Evolutionary conservation across 2,888 invertebrate species (phyloP), one percentile per base, ranked within the genome.

Genomic region (Hirudinaria manillensis): DNA sequence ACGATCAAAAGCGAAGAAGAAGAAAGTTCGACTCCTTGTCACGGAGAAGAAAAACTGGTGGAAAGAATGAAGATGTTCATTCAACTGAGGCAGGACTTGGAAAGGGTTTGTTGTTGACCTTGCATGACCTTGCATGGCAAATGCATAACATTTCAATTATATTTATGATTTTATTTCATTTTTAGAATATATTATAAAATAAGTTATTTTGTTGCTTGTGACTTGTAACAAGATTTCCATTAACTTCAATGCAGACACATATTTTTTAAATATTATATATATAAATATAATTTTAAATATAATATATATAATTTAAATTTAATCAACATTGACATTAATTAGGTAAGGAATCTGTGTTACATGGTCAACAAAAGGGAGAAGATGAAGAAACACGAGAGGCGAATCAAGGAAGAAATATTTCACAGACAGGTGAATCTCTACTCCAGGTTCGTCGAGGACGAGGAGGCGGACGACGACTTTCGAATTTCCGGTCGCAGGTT

Each of bases 51-150:
- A 78, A 82, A 82, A 71, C 79, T 85, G 27, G 79, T 84, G 53
- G 95, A 95, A 82, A 93, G 94, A 84, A 92, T 95, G 91, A 93
- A 93, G 85, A 93, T 93, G 89, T 95, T 97, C 85, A 94, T 97
- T 29, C 95, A 96, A 84, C 87, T 97, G 68, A 88, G 97, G 70
- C 97, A 97, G 86, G 96, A 97, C 86, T 87, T 97, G 77, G 97
- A 97, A 85, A 89, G 96, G 84, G 96, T 89, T 81, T 80, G 85
- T 76, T n/a, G 1, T n/a, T 29, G 24, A 45, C 16, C 16, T 36
- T 36, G 36, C n/a, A n/a, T n/a, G n/a, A n/a, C n/a, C n/a, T n/a
- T n/a, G n/a, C n/a, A n/a, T n/a, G n/a, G n/a, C n/a, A n/a, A n/a
- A n/a, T n/a, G n/a, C n/a, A n/a, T n/a, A n/a, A n/a, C n/a, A n/a